Conservation (phyloP, 2,113 vertebrate genomes). For the Cygnus atratus region DNA sequence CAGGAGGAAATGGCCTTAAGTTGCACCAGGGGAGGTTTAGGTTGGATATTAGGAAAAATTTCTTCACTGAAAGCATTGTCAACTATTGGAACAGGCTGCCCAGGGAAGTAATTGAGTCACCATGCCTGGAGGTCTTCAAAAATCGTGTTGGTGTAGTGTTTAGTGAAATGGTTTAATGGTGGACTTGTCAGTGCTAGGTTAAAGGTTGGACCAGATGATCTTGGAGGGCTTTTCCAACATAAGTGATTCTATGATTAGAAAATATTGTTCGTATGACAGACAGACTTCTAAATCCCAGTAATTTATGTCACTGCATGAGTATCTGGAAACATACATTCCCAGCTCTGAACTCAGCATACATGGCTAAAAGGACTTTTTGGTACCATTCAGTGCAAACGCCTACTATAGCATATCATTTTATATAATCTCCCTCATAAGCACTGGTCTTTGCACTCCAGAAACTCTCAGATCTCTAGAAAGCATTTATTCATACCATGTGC, state of each 20-base stretch:
- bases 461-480: not conserved
- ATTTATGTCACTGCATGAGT: not conserved
- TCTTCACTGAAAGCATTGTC: too few species aligned
- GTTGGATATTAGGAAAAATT: too few species aligned
- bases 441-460: not conserved
- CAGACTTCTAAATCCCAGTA: not conserved
- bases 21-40: too few species aligned
- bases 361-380: not conserved
- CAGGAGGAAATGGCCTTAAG: too few species aligned
- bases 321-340: not conserved
- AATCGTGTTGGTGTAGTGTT: too few species aligned
- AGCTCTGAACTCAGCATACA: not conserved
- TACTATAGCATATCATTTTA: fast-evolving
- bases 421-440: fast-evolving
- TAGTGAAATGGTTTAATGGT: too few species aligned
- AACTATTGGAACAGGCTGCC: too few species aligned
- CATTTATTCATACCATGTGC: not conserved
- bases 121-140: too few species aligned
- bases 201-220: too few species aligned
- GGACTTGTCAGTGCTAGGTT: too few species aligned
- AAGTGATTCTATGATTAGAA: not conserved
- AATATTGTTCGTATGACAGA: not conserved
- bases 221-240: too few species aligned
- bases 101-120: too few species aligned
- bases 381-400: not conserved